Percentiles rank a stretch among this genome's conserved stretches.
Evolutionary conservation across 2,797 vertebrate genomes (phyloP).

Genomic region (Nannoperca obscura): DNA sequence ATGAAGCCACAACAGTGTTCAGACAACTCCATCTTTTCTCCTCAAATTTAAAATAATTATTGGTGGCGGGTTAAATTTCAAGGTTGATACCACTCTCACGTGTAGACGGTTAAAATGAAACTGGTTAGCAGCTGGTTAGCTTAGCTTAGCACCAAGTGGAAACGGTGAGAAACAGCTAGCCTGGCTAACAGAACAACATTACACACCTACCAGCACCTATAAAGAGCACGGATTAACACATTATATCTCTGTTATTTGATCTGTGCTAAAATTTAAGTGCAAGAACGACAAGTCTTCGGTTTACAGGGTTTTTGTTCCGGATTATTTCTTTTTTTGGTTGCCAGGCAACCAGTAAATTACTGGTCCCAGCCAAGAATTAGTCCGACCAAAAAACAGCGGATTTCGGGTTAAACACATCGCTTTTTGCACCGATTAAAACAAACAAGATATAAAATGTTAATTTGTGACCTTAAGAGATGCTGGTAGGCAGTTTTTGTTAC

Average conservation of each 20-base stretch:
- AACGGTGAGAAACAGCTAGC: background rate
- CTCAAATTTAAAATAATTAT: background rate
- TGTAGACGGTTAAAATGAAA: background rate
- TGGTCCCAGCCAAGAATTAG: background rate
- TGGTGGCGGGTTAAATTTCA: background rate
- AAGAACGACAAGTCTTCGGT: background rate
- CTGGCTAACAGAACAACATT: background rate
- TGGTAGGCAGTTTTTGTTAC: background rate
- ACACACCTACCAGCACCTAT: background rate
- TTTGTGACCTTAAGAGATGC: background rate
- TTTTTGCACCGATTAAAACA: background rate
- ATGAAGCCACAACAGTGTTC: conserved; percentile 2
- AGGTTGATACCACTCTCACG: background rate
- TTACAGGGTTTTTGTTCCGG: too few species aligned
- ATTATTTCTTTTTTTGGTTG: background rate
- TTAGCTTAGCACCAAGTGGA: background rate
- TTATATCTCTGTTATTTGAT: background rate
- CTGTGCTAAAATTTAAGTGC: background rate
- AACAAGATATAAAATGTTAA: background rate
- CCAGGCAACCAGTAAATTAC: background rate
- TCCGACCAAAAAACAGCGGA: fast-evolving
- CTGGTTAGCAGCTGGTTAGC: background rate
- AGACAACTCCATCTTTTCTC: background rate
- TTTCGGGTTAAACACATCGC: background rate
- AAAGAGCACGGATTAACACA: background rate